Base-by-base conservation (phyloP, 1,140 invertebrate genomes). In the Homarus americanus region DNA sequence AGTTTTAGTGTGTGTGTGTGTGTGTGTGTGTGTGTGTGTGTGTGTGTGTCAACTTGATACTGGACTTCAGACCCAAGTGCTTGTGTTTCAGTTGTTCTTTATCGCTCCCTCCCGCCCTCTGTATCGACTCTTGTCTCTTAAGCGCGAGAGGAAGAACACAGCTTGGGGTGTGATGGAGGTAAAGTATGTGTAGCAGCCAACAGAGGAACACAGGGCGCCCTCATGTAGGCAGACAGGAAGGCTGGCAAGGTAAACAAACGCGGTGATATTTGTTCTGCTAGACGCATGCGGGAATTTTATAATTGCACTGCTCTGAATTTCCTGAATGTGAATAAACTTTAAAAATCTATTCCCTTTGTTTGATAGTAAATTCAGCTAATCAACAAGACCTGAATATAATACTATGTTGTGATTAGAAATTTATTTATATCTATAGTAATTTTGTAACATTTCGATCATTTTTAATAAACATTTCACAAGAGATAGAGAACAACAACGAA, bases 401-500 rank as follows among this genome's bases (percentile, higher is more conserved):
- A 75, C 72, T 86, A 32, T 84, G 24, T 86, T 86, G 40, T 75
- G 83, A 41, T 69, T 76, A 86, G 53, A 86, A 53, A 44, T 86
- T 73, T 73, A 49, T 40, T 73, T 49, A 44, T 86, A 75, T 66
- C 72, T 69, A 20, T 28, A 69, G 32, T 69, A 86, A 34, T 75
- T 53, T 86, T 44, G 83, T 53, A 86, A 73, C 72, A 72, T 53
- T 84, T 72, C 53, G 66, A 84, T 84, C 32, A 41, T 69, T 73
- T 66, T 73, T 72, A 72, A 84, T 84, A 84, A 84, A 84, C 82
- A 84, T 73, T 69, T 84, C 32, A 84, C 82, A 36, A 73, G 63
- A 69, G 63, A 84, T 72, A 58, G 32, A 84, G 82, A 72, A 72
- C 82, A 84, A 84, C 82, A 84, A 84, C 82, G 82, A 84, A 84